Base-by-base conservation (phyloP, 2,113 vertebrate species). In the Hassar affinis region DNA sequence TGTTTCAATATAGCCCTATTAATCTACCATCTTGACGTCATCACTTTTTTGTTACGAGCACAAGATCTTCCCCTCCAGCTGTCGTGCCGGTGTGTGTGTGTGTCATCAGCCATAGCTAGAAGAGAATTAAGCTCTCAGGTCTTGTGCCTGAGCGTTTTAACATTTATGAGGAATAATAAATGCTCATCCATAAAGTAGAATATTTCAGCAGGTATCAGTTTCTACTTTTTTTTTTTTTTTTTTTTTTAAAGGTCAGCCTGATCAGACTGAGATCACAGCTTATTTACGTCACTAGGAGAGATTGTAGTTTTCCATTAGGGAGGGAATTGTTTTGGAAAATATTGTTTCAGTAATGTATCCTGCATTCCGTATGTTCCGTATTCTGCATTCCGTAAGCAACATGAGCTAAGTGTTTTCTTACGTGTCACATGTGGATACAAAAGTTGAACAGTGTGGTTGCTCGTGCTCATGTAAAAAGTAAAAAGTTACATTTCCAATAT, bases 181-280 rank as follows among this genome's bases (percentile, higher is more conserved):
- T n/a, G 38, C 38, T 71, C 22, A n/a, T 71, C 18, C 64, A 10
- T 22, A 20, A 38, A 35, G 35, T 33, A 68, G 35, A 68, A 45
- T 71, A 54, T 77, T 79, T 72, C 47, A 74, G 56, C 6, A 71
- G 38, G n/a, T 74, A 74, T 83, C 56, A 45, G 42, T 78, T 78
- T 61, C 54, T 8, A n/a, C 75, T 35, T n/a, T 20, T 35, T 35
- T 66, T n/a, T 27, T 27, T 61, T 59, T n/a, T 61, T 69, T 27
- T 82, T 78, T 56, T 42, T 69, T 17, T 82, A 86, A 86, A 86
- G 81, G 85, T 86, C 69, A 83, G 52, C 49, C 25, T 54, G 57
- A 52, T 75, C 81, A 47, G 64, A 33, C 47, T 54, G 38, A 59
- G 81, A 83, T 76, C 22, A 6, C 17, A 2, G 47, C 11, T 66